These are phyloP conservation scores for Eutrigla gurnardus DNA, from an alignment of 2,797 vertebrate species.

Conservation along the genomic window DNA sequence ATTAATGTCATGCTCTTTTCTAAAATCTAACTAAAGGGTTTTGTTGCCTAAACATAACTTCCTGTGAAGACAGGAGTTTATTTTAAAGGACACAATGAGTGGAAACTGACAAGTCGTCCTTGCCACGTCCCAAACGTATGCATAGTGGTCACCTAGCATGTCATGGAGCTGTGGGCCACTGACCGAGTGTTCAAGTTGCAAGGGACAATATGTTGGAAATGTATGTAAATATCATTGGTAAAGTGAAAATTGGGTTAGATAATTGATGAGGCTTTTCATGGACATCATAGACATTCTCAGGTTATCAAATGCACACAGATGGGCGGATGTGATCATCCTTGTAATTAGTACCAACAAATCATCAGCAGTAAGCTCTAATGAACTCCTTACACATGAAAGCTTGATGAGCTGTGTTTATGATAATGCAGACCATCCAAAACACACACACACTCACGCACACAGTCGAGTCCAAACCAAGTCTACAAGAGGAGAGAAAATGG, in stretches of 20 bases:
- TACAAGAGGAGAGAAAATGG: not conserved
- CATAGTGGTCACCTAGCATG: too few relatives aligned
- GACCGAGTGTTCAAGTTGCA: too few relatives aligned
- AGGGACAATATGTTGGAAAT: too few relatives aligned
- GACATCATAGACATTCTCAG: slow-evolving; percentile 1
- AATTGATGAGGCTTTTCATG: not conserved
- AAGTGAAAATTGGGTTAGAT: not conserved
- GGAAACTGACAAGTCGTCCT: too few relatives aligned
- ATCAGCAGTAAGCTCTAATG: slow-evolving; percentile 37
- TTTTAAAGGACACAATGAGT: too few relatives aligned
- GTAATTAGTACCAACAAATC: slow-evolving; percentile 50
- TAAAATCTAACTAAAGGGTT: too few relatives aligned
- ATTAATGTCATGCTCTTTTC: too few relatives aligned
- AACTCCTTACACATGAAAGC: slow-evolving; percentile 33
- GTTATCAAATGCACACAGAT: slow-evolving; percentile 29
- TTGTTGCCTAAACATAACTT: too few relatives aligned
- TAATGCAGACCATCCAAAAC: not conserved
- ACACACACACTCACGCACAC: slow-evolving; percentile 7
- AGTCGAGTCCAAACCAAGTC: not conserved
- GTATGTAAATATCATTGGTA: not conserved
- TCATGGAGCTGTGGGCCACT: too few relatives aligned
- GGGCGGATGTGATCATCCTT: slow-evolving; percentile 21
- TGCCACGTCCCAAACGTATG: too few relatives aligned
- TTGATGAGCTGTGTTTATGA: slow-evolving; percentile 20
- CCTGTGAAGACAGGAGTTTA: too few relatives aligned